Evolutionary conservation across 2,797 vertebrate genomes (phyloP).

Genomic region (Pelobates cultripes): DNA sequence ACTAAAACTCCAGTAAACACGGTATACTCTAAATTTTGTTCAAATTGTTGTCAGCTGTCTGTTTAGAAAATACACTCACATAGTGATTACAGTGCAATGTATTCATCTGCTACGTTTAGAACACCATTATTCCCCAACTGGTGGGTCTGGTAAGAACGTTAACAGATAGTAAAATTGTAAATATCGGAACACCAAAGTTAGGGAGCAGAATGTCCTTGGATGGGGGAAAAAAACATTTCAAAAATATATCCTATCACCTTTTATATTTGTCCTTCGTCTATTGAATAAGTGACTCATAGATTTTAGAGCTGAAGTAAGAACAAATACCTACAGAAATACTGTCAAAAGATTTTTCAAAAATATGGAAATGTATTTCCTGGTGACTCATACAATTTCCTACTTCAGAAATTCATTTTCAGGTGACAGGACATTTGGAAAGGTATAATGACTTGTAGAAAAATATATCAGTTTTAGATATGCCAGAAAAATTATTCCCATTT

Average conservation of each 20-base stretch:
- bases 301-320: constrained; percentile 23
- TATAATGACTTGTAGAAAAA: constrained; percentile 8
- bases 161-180: constrained; percentile 28
- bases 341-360: constrained; percentile 28
- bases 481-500: no score
- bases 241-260: constrained; percentile 26
- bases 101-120: background rate
- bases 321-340: constrained; percentile 37
- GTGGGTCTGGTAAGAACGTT: background rate
- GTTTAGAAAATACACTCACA: background rate
- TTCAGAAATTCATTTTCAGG: constrained; percentile 23
- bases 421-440: background rate
- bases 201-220: constrained; percentile 17
- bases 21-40: no score
- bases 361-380: constrained; percentile 39
- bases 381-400: constrained; percentile 38
- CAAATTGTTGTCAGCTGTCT: background rate
- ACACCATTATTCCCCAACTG: background rate
- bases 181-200: background rate
- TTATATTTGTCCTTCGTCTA: constrained; percentile 18
- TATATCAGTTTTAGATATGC: background rate
- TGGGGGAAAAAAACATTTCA: background rate
- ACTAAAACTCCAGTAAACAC: no score
- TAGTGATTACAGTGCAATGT: background rate
- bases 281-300: constrained; percentile 34